These are phyloP conservation scores for Chlamydotis undulata DNA, from an alignment of 2,113 vertebrate genomes.

Conservation along the genomic window DNA sequence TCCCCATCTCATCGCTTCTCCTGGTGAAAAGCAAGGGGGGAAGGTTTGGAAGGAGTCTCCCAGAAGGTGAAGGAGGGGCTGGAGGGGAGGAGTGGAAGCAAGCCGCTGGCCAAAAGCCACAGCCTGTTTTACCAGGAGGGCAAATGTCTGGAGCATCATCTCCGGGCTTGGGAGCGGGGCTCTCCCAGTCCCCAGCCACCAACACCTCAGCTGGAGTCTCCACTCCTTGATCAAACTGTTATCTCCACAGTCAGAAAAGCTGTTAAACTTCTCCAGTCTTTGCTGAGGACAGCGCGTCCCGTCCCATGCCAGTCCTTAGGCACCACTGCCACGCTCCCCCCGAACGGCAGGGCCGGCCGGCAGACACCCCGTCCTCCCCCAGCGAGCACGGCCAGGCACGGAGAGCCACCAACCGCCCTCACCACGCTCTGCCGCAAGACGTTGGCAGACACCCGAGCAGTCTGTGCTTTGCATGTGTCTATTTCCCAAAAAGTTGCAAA, in stretches of 20 bases:
- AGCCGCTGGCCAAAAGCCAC: not conserved
- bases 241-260: not conserved
- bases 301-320: rapidly evolving
- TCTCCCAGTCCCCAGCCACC: not conserved
- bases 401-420: not conserved
- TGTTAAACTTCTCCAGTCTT: not conserved
- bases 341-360: not conserved
- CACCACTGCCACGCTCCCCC: not conserved
- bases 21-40: not conserved
- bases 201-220: not conserved
- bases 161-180: rapidly evolving
- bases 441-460: rapidly evolving
- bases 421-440: rapidly evolving
- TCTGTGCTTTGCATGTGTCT: rapidly evolving
- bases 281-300: not conserved
- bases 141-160: not conserved
- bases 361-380: not conserved
- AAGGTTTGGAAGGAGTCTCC: not conserved
- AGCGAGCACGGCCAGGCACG: rapidly evolving
- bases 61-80: not conserved
- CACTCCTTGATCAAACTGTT: not conserved
- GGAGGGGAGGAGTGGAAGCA: not conserved
- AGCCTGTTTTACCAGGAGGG: not conserved
- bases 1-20: not conserved
- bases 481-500: not conserved